phyloP scores from a whole-genome alignment of 2,888 invertebrate genomes.

The Eubasilissa splendida region DNA sequence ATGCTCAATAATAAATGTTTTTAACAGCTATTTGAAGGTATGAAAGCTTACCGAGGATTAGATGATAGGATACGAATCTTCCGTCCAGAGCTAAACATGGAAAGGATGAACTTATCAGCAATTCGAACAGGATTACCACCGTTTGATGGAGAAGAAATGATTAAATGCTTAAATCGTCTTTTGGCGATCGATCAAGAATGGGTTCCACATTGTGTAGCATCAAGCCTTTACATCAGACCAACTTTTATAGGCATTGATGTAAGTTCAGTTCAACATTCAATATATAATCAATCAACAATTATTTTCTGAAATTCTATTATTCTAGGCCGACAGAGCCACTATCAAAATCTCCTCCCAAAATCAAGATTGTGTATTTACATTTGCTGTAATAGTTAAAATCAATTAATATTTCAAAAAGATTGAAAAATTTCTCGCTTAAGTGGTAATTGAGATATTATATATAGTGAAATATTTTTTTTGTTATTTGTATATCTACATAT shows the following conservation, averaged over 20 bases:
- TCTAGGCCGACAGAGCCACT: too few relatives aligned
- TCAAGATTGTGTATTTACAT: too few relatives aligned
- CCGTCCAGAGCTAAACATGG: conserved; percentile 96
- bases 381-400: too few relatives aligned
- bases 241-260: conserved; percentile 98
- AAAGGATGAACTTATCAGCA: conserved; percentile 91
- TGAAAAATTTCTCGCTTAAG: too few relatives aligned
- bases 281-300: neutral
- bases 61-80: conserved; percentile 95
- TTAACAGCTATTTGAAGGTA: conserved; percentile 94
- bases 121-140: conserved; percentile 88
- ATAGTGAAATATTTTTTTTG: too few relatives aligned
- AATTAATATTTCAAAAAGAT: too few relatives aligned
- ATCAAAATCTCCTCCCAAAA: too few relatives aligned
- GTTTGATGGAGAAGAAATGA: conserved; percentile 89
- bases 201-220: conserved; percentile 93
- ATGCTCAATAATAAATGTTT: neutral
- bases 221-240: conserved; percentile 96
- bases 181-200: conserved; percentile 96
- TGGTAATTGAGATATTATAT: too few relatives aligned
- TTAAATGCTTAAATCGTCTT: conserved; percentile 87
- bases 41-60: conserved; percentile 96
- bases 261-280: conserved; percentile 70
- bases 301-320: too few relatives aligned
- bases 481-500: too few relatives aligned